Percentiles rank a stretch among this genome's conserved stretches.
Evolutionary conservation across 2,888 invertebrate genomes (phyloP).

Genomic region (Miltochrista miniata): DNA sequence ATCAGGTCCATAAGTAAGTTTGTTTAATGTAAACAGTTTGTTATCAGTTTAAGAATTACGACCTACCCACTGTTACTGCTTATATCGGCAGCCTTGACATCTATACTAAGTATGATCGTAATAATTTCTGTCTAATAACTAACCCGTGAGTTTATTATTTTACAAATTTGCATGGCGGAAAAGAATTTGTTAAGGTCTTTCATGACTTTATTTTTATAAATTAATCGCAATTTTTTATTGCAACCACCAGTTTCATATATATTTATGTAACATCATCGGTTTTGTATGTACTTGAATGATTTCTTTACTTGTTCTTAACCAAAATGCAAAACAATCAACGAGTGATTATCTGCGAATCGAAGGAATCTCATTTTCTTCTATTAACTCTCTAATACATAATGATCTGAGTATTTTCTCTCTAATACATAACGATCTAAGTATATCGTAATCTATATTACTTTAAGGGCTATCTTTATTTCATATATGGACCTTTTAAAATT

Average conservation of each 20-base stretch:
- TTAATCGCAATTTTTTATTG: no score
- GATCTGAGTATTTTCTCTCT: constrained; percentile 5
- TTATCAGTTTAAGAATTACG: no score
- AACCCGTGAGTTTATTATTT: background rate
- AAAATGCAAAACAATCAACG: constrained; percentile 10
- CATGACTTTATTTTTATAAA: no score
- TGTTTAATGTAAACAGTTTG: no score
- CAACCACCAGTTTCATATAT: no score
- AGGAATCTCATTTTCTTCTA: constrained; percentile 28
- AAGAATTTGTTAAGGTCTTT: no score
- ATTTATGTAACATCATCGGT: no score
- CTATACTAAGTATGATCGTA: background rate
- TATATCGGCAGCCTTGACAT: background rate
- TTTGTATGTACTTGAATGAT: no score
- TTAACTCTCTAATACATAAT: background rate
- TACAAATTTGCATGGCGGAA: background rate
- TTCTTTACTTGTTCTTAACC: constrained; percentile 3
- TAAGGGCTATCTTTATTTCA: constrained; percentile 6
- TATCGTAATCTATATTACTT: background rate
- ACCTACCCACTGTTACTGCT: no score
- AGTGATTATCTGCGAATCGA: constrained; percentile 20
- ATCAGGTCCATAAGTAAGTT: no score
- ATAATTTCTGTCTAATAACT: background rate
- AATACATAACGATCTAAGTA: constrained; percentile 1
- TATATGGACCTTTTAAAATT: constrained; percentile 8